A percentile compares a stretch with the other conserved stretches of the same genome.
Conservation (phyloP, 2,888 invertebrate species). For the Brachyptera putata region DNA sequence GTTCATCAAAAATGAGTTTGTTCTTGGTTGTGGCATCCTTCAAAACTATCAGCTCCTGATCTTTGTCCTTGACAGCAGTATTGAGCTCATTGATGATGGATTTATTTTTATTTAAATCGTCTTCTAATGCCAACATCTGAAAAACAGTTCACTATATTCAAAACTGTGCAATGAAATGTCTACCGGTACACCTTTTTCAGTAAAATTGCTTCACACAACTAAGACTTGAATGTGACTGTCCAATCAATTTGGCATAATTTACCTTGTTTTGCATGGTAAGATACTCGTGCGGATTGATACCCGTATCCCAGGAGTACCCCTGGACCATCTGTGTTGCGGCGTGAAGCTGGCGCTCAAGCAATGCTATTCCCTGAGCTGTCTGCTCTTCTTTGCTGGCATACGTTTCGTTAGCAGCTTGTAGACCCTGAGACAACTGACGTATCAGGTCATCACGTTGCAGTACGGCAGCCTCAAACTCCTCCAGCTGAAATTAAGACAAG, state of each 20-base stretch:
- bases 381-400: constrained; percentile 59
- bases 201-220: no score
- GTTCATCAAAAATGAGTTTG: background rate
- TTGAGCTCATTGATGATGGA: constrained; percentile 8
- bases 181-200: no score
- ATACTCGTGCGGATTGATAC: constrained; percentile 26
- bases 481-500: constrained; percentile 51
- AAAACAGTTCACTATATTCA: no score
- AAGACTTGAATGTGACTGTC: background rate
- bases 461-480: constrained; percentile 68
- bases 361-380: constrained; percentile 56
- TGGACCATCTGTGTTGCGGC: constrained; percentile 46
- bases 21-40: background rate
- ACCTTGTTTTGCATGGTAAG: constrained; percentile 25
- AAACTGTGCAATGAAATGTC: background rate
- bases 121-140: constrained; percentile 25
- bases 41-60: no score
- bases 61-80: no score
- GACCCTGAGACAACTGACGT: constrained; percentile 63
- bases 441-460: constrained; percentile 66
- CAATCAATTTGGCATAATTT: no score
- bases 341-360: constrained; percentile 49
- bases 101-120: constrained; percentile 4
- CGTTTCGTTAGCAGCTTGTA: constrained; percentile 61
- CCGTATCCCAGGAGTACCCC: constrained; percentile 29